Percentiles rank a stretch among this genome's conserved stretches.
Conservation (phyloP, 2,797 vertebrate genomes). For the Yasuhikotakia modesta region DNA sequence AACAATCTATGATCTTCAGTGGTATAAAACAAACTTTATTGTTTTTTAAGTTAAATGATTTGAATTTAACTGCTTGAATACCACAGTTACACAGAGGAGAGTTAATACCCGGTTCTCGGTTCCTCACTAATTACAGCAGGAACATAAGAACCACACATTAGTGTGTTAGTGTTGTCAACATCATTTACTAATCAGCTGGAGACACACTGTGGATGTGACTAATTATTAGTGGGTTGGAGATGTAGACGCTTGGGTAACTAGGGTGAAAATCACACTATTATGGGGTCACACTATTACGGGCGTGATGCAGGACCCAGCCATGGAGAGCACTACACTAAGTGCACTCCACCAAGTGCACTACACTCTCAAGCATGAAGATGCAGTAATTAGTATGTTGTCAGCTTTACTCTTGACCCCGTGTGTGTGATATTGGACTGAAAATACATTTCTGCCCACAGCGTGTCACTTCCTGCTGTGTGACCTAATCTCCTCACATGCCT, state of each 20-base stretch:
- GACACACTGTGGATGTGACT: slow-evolving; percentile 85
- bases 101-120: slow-evolving; percentile 73
- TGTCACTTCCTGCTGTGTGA: slow-evolving; percentile 51
- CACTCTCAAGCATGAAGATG: no score
- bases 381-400: slow-evolving; percentile 32
- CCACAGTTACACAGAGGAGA: slow-evolving; percentile 14
- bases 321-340: no score
- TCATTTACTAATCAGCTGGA: slow-evolving; percentile 97
- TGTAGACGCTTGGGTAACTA: slow-evolving; percentile 87
- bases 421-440: slow-evolving; percentile 18
- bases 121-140: slow-evolving; percentile 91
- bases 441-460: slow-evolving; percentile 15
- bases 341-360: no score
- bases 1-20: no score
- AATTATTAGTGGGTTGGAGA: slow-evolving; percentile 87
- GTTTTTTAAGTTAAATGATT: slow-evolving; percentile 48
- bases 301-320: slow-evolving; percentile 60
- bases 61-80: no score
- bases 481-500: slow-evolving; percentile 34
- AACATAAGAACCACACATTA: slow-evolving; percentile 97
- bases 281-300: slow-evolving; percentile 66
- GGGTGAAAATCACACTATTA: slow-evolving; percentile 90
- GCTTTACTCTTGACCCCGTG: slow-evolving; percentile 40
- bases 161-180: slow-evolving; percentile 92
- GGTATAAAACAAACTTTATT: no score